phyloP scores from a whole-genome alignment of 2,113 vertebrate species.

The Sinosuthora webbiana region DNA sequence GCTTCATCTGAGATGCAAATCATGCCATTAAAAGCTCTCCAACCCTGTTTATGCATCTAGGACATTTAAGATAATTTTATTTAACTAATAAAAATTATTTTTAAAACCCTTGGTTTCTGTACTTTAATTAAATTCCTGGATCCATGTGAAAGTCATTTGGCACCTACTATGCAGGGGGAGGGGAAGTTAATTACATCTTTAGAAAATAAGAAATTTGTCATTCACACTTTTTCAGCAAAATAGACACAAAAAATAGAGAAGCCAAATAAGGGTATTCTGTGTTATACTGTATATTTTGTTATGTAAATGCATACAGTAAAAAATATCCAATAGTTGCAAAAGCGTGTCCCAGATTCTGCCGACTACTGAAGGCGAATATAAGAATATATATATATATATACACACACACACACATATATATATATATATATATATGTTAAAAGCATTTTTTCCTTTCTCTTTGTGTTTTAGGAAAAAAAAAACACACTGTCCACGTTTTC shows the following conservation, averaged over 20 bases:
- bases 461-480: neutral
- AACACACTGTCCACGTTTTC: rapidly evolving
- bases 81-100: neutral
- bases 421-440: neutral
- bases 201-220: constrained; percentile 2
- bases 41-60: neutral
- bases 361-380: neutral
- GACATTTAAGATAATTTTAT: constrained; percentile 1
- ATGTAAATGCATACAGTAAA: neutral
- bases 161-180: neutral
- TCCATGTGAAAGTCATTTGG: neutral
- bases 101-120: neutral
- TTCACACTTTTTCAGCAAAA: constrained; percentile 5
- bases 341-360: neutral
- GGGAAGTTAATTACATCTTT: neutral
- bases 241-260: neutral
- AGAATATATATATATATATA: neutral
- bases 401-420: too few relatives aligned
- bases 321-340: neutral
- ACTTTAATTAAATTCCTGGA: neutral
- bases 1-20: neutral
- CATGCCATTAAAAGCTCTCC: neutral
- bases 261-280: neutral
- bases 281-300: neutral
- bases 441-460: neutral